Evolutionary conservation across 2,113 vertebrate genomes (phyloP), one percentile per base, ranked within the genome.

Genomic region (Pelecanus crispus): DNA sequence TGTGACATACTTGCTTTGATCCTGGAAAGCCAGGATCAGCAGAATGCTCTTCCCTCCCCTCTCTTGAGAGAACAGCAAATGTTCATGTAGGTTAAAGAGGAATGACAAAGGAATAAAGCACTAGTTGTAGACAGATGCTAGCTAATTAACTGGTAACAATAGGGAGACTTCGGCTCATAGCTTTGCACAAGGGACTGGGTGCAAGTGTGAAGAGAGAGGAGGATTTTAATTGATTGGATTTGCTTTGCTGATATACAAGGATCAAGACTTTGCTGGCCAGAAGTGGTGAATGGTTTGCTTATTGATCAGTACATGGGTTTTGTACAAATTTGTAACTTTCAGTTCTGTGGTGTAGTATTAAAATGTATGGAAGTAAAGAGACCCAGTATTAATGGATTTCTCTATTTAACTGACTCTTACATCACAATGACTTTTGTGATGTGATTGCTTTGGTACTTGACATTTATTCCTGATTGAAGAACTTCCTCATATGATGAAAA

Each of bases 1-100:
- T 92, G 88, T 44, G 52, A 73, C 45, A 62, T 82, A 72, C 16
- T 94, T 90, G 25, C 85, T 96, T 93, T 95, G 78, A 86, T 77
- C 78, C 74, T 86, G 65, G 47, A 52, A 65, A 36, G 31, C 61
- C 73, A 94, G 49, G 53, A 93, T 56, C 22, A 88, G 42, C 55
- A 71, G 59, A 75, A 74, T 78, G 61, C 47, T 67, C 26, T 74
- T 95, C 31, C 25, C 31, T 79, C 21, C 21, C 26, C 2, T 0
- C 7, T 79, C 45, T 61, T 80, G 47, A 63, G 42, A 82, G 65
- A 85, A 68, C 28, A 77, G 34, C 28, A 40, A 29, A 81, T 32
- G 3, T 72, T 63, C 32, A 10, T 49, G 49, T 67, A 67, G 34
- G 14, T 85, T 81, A 63, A 84, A 85, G 74, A 85, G 52, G 49